phyloP scores from a whole-genome alignment of 2,888 invertebrate species.

The Lordiphosa andalusiaca region DNA sequence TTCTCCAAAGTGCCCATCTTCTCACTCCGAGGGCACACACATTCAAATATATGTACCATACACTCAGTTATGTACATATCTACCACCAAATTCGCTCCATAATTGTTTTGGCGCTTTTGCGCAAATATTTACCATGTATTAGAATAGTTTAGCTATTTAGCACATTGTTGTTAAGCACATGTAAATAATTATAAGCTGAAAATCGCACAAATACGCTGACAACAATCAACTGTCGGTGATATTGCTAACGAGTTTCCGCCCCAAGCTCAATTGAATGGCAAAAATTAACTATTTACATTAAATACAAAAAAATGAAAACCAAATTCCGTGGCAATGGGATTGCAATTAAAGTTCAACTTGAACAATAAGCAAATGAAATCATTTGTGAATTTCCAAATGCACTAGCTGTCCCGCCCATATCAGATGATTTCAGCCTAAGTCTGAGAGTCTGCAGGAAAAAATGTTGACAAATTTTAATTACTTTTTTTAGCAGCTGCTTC shows the following conservation, averaged over 20 bases:
- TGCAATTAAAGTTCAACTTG: conserved; percentile 1
- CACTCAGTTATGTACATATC: conserved; percentile 1
- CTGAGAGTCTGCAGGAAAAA: conserved; percentile 16
- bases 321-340: background rate
- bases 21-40: background rate
- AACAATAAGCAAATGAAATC: background rate
- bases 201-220: conserved; percentile 54
- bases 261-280: background rate
- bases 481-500: conserved; percentile 49
- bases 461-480: conserved; percentile 71
- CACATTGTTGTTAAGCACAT: conserved; percentile 26
- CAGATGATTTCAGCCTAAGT: conserved; percentile 28
- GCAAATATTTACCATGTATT: conserved; percentile 60
- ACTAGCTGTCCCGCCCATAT: background rate
- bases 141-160: conserved; percentile 57
- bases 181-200: conserved; percentile 68
- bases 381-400: no score
- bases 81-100: conserved; percentile 1
- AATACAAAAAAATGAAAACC: no score
- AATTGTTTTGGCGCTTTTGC: conserved; percentile 34
- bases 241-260: no score
- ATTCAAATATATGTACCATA: background rate
- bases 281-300: background rate
- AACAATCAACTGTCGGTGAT: conserved; percentile 38
- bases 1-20: no score